phyloP scores from a whole-genome alignment of 2,888 invertebrate genomes.

The Gisinianus flammeolus region DNA sequence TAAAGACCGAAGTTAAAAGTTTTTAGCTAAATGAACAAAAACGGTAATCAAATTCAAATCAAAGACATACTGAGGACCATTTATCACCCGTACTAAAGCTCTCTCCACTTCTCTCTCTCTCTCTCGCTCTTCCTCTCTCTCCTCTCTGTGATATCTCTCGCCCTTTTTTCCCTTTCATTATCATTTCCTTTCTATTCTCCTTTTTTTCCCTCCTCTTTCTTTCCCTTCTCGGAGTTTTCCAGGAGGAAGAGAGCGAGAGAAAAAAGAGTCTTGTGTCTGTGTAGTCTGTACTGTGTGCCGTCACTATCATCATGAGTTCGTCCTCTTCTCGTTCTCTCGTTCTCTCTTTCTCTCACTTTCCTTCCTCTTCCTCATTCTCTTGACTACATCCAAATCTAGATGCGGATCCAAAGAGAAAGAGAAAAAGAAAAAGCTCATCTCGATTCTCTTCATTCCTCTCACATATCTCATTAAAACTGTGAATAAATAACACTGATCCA shows the following conservation, averaged over 20 bases:
- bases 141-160: constrained; percentile 14
- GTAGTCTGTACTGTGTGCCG: too few species aligned
- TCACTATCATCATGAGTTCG: constrained; percentile 3
- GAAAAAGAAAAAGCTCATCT: constrained; percentile 16
- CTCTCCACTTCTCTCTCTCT: constrained; percentile 20
- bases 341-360: background rate
- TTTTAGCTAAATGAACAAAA: constrained; percentile 59
- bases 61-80: constrained; percentile 53
- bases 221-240: constrained; percentile 14
- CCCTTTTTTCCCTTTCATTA: constrained; percentile 22
- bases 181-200: constrained; percentile 20
- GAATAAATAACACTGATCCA: constrained; percentile 51
- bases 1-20: constrained; percentile 49
- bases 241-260: constrained; percentile 13
- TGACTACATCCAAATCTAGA: background rate
- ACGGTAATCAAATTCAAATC: constrained; percentile 60
- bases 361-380: constrained; percentile 6
- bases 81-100: constrained; percentile 44
- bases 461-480: constrained; percentile 58
- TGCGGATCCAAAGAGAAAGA: background rate
- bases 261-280: too few species aligned
- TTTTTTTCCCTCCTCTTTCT: constrained; percentile 20
- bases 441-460: constrained; percentile 51
- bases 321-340: background rate
- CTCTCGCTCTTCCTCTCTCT: constrained; percentile 13